A percentile compares a stretch with the other conserved stretches of the same genome.
Conservation (phyloP, 2,888 invertebrate genomes). For the Mellilla xanthometata region DNA sequence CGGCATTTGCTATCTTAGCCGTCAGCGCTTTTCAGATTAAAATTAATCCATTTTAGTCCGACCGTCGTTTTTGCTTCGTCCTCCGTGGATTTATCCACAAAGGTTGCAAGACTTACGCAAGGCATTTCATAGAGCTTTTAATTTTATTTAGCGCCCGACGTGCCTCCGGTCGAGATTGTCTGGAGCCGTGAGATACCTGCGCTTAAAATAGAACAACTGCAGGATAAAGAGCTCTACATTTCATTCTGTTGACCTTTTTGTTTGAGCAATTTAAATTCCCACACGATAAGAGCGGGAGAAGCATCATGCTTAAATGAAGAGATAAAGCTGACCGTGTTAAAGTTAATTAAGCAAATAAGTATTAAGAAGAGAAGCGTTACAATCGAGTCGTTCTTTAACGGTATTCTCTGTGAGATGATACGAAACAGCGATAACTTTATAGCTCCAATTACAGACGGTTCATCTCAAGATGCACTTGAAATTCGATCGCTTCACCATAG, state of each 20-base stretch:
- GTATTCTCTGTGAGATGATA: conserved; percentile 40
- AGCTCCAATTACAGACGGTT: conserved; percentile 49
- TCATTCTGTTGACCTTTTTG: conserved; percentile 44
- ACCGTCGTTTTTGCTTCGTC: conserved; percentile 26
- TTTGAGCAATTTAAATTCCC: conserved; percentile 34
- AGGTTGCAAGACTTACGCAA: conserved; percentile 42
- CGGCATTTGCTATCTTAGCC: conserved; percentile 27
- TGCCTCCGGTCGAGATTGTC: conserved; percentile 42
- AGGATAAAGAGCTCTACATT: conserved; percentile 52
- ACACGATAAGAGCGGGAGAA: conserved; percentile 33
- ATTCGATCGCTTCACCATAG: conserved; percentile 45
- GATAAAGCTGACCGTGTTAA: conserved; percentile 55
- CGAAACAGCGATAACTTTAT: conserved; percentile 28
- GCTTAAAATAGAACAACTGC: conserved; percentile 58
- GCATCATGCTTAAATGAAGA: conserved; percentile 40
- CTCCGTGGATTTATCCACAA: conserved; percentile 38
- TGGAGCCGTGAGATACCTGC: conserved; percentile 52
- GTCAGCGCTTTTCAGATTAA: conserved; percentile 30
- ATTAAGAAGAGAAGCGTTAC: conserved; percentile 42
- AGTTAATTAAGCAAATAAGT: conserved; percentile 59
- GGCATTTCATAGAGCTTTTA: conserved; percentile 55
- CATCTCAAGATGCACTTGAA: conserved; percentile 58
- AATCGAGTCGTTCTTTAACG: conserved; percentile 52
- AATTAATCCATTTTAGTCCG: conserved; percentile 30
- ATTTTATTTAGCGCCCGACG: conserved; percentile 51